Evolutionary conservation across 2,797 vertebrate genomes (phyloP).

Genomic region (Danio albolineatus): DNA sequence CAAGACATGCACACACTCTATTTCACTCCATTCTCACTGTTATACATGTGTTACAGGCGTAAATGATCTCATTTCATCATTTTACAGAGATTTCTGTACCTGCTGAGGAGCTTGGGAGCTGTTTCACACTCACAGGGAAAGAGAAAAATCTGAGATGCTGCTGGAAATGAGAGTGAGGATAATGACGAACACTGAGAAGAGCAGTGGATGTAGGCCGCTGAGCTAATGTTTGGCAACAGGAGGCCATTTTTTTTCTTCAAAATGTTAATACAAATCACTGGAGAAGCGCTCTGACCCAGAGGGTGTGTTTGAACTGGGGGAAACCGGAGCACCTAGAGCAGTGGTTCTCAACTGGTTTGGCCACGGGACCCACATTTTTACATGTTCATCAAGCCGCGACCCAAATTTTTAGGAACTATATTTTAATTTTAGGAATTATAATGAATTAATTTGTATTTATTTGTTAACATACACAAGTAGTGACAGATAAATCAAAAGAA

Average conservation of each 20-base stretch:
- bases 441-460: no score
- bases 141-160: neutral
- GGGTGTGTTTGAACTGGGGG: no score
- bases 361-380: no score
- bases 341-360: no score
- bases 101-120: constrained; percentile 8
- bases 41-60: neutral
- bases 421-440: no score
- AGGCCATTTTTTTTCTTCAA: neutral
- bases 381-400: no score
- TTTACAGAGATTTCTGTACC: neutral
- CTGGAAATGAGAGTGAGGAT: constrained; percentile 16
- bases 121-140: neutral
- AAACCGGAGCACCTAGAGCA: no score
- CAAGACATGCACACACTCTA: neutral
- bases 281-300: no score
- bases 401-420: no score
- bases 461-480: no score
- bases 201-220: neutral
- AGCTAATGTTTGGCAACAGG: neutral
- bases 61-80: neutral
- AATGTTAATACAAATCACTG: no score
- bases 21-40: neutral
- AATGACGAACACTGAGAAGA: neutral
- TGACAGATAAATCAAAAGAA: no score